Evolutionary conservation across 1,140 invertebrate species (phyloP), one percentile per base, ranked within the genome.

Genomic region (Lanistes nyassanus): DNA sequence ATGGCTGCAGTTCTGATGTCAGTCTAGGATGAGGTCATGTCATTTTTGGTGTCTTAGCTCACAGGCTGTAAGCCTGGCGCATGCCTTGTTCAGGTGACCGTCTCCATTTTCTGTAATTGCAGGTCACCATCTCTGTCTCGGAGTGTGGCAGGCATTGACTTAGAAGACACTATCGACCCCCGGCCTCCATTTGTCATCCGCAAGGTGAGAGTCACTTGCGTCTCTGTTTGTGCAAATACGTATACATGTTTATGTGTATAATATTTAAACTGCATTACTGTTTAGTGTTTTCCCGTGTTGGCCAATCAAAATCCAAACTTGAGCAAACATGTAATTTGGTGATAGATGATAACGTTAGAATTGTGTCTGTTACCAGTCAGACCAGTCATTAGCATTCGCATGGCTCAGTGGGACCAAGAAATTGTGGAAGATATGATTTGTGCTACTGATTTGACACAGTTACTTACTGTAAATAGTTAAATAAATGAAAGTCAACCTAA

Each of bases 101-200:
- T 68, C 21, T 51, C 69, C 39, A 76, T 39, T 56, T 42, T 77
- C 83, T 85, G 36, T 84, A 78, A 69, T 83, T 84, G 78, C 34
- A 79, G 79, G 7, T 85, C 84, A 13, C 79, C 80, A 21, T 67
- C 75, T 56, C 73, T 79, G 0, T 58, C 72, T 21, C 77, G 76
- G 47, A 72, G 68, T 62, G 62, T 79, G 39, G 80, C 78, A 7
- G 79, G 79, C 56, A 65, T 78, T 29, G 67, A 56, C 29, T 67
- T 80, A 3, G 58, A 73, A 0, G 62, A 67, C 55, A 70, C 74
- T 13, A 60, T 76, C 64, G 80, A 81, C 36, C 62, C 75, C 21
- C 72, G 82, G 39, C 82, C 82, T 39, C 84, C 84, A 73, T 85
- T 85, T 83, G 82, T 85, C 71, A 81, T 85, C 26, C 72, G 84